These are phyloP conservation scores for Coptodon bakossiorum DNA, from an alignment of 2,113 vertebrate genomes.

Conservation along the genomic window DNA sequence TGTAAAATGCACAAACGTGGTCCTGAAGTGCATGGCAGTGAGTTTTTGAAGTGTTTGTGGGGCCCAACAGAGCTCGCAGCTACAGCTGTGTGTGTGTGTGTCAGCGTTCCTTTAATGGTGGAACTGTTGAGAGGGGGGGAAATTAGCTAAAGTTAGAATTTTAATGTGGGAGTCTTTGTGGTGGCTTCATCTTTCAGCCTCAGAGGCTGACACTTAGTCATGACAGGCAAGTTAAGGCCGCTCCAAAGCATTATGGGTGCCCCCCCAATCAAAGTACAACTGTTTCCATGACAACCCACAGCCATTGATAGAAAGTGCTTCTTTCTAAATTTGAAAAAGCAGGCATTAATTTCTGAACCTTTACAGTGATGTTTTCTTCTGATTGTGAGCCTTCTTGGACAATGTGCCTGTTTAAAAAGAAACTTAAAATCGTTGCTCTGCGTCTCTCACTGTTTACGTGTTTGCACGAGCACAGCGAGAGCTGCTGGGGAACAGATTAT, in stretches of 20 bases:
- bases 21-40: background rate
- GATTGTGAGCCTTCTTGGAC: background rate
- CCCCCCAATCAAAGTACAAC: background rate
- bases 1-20: background rate
- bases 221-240: background rate
- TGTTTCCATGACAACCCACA: constrained; percentile 16
- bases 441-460: rapidly evolving
- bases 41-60: background rate
- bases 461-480: background rate
- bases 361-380: background rate
- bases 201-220: background rate
- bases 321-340: background rate
- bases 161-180: background rate
- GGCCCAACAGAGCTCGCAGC: background rate
- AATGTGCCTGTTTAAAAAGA: background rate
- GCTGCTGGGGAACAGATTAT: background rate
- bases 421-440: background rate
- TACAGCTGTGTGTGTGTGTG: background rate
- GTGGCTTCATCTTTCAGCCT: background rate
- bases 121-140: background rate
- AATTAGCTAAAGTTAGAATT: background rate
- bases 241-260: background rate
- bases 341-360: background rate
- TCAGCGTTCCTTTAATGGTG: background rate
- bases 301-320: constrained; percentile 12